phyloP scores from a whole-genome alignment of 2,113 vertebrate species.

The Lichenostomus cassidix region DNA sequence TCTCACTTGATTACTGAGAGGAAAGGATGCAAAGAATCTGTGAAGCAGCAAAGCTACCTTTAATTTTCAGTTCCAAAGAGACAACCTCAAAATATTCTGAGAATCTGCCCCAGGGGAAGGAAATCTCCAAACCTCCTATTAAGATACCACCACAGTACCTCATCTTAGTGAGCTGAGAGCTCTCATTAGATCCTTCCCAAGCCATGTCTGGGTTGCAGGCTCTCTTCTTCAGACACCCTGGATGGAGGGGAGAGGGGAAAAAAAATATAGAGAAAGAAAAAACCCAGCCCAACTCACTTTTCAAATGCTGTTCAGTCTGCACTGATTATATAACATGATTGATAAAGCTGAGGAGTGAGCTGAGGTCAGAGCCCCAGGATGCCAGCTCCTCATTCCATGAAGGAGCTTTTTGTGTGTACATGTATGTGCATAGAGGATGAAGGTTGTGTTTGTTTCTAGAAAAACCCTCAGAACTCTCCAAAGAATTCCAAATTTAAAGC shows the following conservation, averaged over 20 bases:
- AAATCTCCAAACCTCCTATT: constrained; percentile 9
- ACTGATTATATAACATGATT: not conserved
- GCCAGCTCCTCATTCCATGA: not conserved
- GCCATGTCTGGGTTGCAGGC: not conserved
- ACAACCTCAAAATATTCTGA: constrained; percentile 44
- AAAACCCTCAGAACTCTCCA: constrained; percentile 29
- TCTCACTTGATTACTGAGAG: not conserved
- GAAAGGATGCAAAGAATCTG: not conserved
- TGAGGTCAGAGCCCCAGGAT: constrained; percentile 29
- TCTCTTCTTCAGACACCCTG: not conserved
- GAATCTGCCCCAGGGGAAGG: constrained; percentile 1
- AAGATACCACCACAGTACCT: not conserved
- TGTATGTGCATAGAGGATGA: not conserved
- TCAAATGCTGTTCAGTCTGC: not conserved
- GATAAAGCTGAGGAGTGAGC: constrained; percentile 44
- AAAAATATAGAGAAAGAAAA: not conserved
- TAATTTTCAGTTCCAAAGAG: constrained; percentile 2
- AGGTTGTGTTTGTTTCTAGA: constrained; percentile 18
- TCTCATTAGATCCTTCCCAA: constrained; percentile 4
- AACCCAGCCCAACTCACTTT: not conserved
- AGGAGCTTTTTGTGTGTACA: constrained; percentile 10
- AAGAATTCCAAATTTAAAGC: constrained; percentile 57
- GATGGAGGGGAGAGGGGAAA: not conserved
- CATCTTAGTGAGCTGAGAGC: not conserved
- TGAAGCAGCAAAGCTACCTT: constrained; percentile 19